Conservation (phyloP, 2,113 vertebrate genomes). For the Oryzias woworae region DNA sequence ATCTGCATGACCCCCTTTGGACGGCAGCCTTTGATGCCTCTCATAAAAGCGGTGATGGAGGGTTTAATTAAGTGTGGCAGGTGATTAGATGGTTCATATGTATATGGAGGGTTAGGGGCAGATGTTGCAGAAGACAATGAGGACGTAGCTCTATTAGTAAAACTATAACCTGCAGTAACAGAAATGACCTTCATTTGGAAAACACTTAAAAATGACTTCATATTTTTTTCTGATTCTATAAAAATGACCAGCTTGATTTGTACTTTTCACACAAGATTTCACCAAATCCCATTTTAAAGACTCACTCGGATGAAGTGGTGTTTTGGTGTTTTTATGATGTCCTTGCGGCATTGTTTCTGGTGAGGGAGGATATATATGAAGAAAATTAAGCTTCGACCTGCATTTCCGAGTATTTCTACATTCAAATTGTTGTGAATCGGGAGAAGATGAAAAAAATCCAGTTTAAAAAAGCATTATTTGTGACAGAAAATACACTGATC, state of each 20-base stretch:
- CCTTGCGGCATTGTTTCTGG: too few species aligned
- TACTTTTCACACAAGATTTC: too few species aligned
- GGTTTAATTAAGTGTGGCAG: conserved; percentile 94
- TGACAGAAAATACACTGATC: too few species aligned
- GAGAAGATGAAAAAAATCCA: too few species aligned
- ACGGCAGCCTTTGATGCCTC: conserved; percentile 74
- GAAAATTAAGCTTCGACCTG: too few species aligned
- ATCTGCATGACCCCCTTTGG: conserved; percentile 81
- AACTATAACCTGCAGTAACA: conserved; percentile 81
- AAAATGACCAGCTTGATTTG: conserved; percentile 85
- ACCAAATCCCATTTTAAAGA: too few species aligned
- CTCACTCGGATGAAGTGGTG: too few species aligned
- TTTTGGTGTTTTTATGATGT: too few species aligned
- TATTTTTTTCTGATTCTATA: conserved; percentile 85
- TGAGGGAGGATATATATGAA: too few species aligned
- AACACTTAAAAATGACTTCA: conserved; percentile 85
- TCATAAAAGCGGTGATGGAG: conserved; percentile 83
- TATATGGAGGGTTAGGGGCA: conserved; percentile 82
- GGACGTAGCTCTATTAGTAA: conserved; percentile 78
- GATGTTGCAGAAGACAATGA: conserved; percentile 87
- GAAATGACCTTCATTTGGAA: conserved; percentile 45
- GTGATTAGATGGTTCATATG: conserved; percentile 84
- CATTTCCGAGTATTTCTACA: too few species aligned
- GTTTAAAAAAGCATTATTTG: too few species aligned
- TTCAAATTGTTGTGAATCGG: too few species aligned